phyloP scores from a whole-genome alignment of 2,113 vertebrate genomes.

The Zosterops lateralis region DNA sequence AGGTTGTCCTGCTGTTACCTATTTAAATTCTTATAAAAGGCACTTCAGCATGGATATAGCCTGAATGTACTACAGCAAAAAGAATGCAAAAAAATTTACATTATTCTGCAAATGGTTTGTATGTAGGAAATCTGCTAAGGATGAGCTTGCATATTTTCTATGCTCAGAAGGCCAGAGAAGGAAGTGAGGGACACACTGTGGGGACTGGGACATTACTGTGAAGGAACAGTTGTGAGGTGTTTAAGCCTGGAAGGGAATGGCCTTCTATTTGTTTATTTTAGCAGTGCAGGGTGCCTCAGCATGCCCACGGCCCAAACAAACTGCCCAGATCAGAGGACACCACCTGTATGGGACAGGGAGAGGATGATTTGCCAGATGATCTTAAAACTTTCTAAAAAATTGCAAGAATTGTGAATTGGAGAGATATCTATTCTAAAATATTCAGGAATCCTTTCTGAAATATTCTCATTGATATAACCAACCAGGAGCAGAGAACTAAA shows the following conservation, averaged over 20 bases:
- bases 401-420: neutral
- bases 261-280: neutral
- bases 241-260: neutral
- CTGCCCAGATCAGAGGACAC: neutral
- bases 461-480: neutral
- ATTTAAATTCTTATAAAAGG: neutral
- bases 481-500: neutral
- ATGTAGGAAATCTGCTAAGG: neutral
- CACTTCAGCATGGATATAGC: neutral
- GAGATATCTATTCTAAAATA: neutral
- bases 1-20: neutral
- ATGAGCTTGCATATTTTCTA: neutral
- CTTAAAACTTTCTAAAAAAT: neutral
- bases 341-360: accelerated
- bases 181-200: neutral
- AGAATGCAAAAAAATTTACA: neutral
- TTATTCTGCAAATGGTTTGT: neutral
- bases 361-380: neutral
- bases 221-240: neutral
- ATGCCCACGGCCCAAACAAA: neutral
- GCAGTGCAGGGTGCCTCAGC: neutral
- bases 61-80: neutral
- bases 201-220: neutral
- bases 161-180: neutral
- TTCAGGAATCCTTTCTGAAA: neutral